phyloP scores from a whole-genome alignment of 2,797 vertebrate species.

The Cirrhinus mrigala region DNA sequence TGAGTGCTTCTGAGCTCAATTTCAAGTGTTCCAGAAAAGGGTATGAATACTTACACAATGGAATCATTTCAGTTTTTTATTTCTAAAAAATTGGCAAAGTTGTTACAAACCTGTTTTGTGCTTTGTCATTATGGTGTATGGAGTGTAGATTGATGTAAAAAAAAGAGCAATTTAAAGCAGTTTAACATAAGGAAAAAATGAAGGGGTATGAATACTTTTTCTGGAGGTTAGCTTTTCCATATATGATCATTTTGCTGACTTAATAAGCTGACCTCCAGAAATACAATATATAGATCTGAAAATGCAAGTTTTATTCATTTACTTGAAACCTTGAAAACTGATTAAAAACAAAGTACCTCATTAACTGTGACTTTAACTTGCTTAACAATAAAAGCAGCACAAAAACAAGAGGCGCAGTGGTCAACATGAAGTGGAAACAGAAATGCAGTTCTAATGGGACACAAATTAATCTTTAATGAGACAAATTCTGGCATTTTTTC shows the following conservation, averaged over 20 bases:
- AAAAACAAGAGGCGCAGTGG: conserved; percentile 26
- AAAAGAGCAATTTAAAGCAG: too few species aligned
- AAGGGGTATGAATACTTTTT: background rate
- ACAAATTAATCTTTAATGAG: conserved; percentile 61
- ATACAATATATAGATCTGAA: background rate
- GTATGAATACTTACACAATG: too few species aligned
- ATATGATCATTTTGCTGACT: background rate
- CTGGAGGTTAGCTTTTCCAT: background rate
- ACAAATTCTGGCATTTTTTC: conserved; percentile 28
- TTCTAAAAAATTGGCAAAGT: too few species aligned
- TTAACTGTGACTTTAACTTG: background rate
- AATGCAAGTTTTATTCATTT: background rate
- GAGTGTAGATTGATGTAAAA: too few species aligned
- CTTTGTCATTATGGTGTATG: too few species aligned
- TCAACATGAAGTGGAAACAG: conserved; percentile 21
- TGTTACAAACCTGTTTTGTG: too few species aligned
- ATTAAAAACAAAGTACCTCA: background rate
- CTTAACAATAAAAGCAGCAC: conserved; percentile 1
- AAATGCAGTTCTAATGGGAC: conserved; percentile 48
- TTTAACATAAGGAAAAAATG: too few species aligned
- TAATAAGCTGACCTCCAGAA: background rate
- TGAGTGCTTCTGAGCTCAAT: too few species aligned
- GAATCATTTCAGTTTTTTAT: too few species aligned
- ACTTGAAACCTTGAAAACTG: background rate
- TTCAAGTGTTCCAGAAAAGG: too few species aligned